Evolutionary conservation across 1,140 invertebrate species (phyloP), one percentile per base, ranked within the genome.

Genomic region (Brachionus calyciflorus): DNA sequence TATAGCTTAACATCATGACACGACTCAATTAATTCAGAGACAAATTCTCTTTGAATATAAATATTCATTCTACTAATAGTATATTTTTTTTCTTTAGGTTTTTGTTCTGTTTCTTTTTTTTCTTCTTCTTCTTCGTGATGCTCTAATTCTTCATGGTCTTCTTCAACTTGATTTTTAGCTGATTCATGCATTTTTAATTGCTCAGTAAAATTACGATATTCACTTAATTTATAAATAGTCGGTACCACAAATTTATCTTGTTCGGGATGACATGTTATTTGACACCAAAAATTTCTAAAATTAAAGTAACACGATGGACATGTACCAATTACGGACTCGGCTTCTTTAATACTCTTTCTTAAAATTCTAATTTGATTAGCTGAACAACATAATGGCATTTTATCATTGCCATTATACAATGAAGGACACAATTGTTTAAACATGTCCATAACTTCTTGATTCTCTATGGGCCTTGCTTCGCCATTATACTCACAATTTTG

Each of bases 221-320:
- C 3, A 10, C 21, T 57, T 3, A 9, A 2, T 1, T 30, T 7
- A 30, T 17, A 30, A 21, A 57, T 33, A 10, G 48, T 37, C 17
- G 73, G 73, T 30, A 33, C 26, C 3, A 76, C 37, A 26, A 76
- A 76, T 17, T 41, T 6, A n/a, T 46, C 14, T 17, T 76, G 73
- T 21, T 76, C 40, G 9, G 73, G 73, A 21, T 55, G 24, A 30
- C 73, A 76, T 2, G 73, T 46, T 14, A 76, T 41, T n/a, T 76
- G 49, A 41, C 73, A 76, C 49, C 49, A 76, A 24, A 76, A 48
- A 21, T 44, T 55, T 17, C 49, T 14, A 30, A 76, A 76, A 19
- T 76, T 76, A 37, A 76, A 76, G 40, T 57, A 76, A 28, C 73
- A 76, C 2, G 73, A 41, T 4, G 73, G 49, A 76, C 73, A 76